Conservation (phyloP, 2,888 invertebrate genomes). For the Gastracanthus pulcherrimus region DNA sequence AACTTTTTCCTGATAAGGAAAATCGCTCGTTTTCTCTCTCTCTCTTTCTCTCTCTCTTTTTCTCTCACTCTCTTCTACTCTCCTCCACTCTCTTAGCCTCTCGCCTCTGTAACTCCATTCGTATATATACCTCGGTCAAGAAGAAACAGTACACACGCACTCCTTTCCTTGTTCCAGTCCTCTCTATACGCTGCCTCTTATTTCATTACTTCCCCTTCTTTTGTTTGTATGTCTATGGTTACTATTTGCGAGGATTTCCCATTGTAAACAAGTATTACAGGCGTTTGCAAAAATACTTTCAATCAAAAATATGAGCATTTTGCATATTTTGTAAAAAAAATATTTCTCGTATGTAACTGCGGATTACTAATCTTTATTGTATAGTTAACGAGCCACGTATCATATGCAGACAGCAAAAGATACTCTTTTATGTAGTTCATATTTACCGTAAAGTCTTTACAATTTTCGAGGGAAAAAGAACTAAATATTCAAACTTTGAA, state of each 20-base stretch:
- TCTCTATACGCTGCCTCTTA: neutral
- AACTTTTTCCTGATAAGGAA: conserved; percentile 49
- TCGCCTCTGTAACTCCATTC: conserved; percentile 7
- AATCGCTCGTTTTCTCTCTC: conserved; percentile 20
- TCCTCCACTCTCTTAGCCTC: neutral
- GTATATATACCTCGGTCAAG: neutral
- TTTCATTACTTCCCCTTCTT: neutral
- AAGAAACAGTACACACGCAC: conserved; percentile 3
- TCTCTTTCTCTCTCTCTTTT: conserved; percentile 6
- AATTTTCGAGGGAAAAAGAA: too few relatives aligned
- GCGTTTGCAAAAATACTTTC: too few relatives aligned
- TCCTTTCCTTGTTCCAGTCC: neutral
- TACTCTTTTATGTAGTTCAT: too few relatives aligned
- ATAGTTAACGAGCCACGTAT: too few relatives aligned
- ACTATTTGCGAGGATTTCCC: neutral
- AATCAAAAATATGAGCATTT: too few relatives aligned
- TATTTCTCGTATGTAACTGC: too few relatives aligned
- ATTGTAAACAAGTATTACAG: too few relatives aligned
- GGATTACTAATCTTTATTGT: too few relatives aligned
- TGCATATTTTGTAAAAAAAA: too few relatives aligned
- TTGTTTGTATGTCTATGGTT: neutral
- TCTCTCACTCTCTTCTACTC: conserved; percentile 5
- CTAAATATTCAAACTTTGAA: too few relatives aligned
- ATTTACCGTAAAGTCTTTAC: too few relatives aligned
- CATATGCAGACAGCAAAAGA: too few relatives aligned